phyloP scores from a whole-genome alignment of 2,797 vertebrate genomes.

The Emys orbicularis region DNA sequence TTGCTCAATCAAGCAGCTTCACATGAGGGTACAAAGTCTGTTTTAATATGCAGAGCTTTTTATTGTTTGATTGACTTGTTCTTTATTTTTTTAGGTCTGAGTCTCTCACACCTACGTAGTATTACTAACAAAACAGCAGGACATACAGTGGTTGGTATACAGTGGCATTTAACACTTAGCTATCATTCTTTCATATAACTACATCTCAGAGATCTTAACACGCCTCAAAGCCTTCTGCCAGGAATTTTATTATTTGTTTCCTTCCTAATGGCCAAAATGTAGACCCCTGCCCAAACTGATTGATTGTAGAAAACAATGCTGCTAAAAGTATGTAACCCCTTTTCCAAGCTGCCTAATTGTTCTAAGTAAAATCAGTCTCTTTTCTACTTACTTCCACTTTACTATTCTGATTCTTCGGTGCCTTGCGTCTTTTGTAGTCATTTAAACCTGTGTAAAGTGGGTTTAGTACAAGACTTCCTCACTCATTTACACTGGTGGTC shows the following conservation, averaged over 20 bases:
- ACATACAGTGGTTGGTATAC: neutral
- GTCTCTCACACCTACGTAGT: slow-evolving; percentile 47
- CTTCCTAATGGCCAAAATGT: neutral
- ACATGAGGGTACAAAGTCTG: slow-evolving; percentile 69
- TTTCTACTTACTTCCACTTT: neutral
- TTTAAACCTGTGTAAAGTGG: neutral
- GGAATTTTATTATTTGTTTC: neutral
- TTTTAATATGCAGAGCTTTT: slow-evolving; percentile 74
- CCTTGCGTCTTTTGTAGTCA: neutral
- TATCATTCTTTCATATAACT: neutral
- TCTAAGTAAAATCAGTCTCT: neutral
- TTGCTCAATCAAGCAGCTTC: slow-evolving; percentile 80
- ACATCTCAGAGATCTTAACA: neutral
- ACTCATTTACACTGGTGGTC: neutral
- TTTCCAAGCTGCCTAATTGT: neutral
- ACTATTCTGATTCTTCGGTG: neutral
- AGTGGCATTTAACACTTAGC: neutral
- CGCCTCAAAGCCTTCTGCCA: neutral
- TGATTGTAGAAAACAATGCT: neutral
- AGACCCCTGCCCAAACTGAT: neutral
- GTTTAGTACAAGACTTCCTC: neutral
- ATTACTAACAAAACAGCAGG: slow-evolving; percentile 5
- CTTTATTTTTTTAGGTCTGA: slow-evolving; percentile 22
- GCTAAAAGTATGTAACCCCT: neutral
- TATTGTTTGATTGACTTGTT: slow-evolving; percentile 73